Base-by-base conservation (phyloP, 1,140 invertebrate species). In the Pseudomyrmex cubaensis region DNA sequence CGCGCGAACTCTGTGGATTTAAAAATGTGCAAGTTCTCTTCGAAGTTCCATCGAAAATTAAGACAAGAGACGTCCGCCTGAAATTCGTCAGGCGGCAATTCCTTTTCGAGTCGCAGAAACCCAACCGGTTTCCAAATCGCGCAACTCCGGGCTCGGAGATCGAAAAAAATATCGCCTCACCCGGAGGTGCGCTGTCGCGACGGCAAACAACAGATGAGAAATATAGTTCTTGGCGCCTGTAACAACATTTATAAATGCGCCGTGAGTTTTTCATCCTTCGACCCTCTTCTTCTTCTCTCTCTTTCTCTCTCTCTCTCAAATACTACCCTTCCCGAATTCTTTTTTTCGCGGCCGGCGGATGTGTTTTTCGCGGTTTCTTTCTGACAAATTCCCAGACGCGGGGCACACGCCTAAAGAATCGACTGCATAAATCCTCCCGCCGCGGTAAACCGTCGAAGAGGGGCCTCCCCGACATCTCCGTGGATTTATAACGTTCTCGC, bases 381-480 rank as follows among this genome's bases (percentile, higher is more conserved):
- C 82, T 85, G 85, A 88, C 61, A 88, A 88, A 88, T 88, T 88
- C 83, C 73, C 83, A 88, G 77, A 88, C 76, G 67, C 66, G 52
- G 88, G 67, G 78, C 86, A 88, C 86, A 83, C 73, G 87, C 77
- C 52, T 77, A 74, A 87, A 82, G 46, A 73, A 87, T 80, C 77
- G 83, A 74, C 86, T 88, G 82, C 77, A 88, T 88, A 87, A 88
- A 88, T 88, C 77, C 70, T 82, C 67, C 50, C 57, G 62, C 20
- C 10, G 67, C 22, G 84, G 74, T 82, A 85, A 87, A 85, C 72
- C 83, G 70, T 84, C 48, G 62, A 59, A 56, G 54, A 67, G 46
- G 20, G 64, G 5, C 4, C 4, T 7, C 0, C 5, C 61, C 61
- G 25, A 83, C 50, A 75, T 66, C 62, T 74, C 67, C 57, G 76